phyloP scores from a whole-genome alignment of 2,888 invertebrate species.

The Ichneumoninae sp. region DNA sequence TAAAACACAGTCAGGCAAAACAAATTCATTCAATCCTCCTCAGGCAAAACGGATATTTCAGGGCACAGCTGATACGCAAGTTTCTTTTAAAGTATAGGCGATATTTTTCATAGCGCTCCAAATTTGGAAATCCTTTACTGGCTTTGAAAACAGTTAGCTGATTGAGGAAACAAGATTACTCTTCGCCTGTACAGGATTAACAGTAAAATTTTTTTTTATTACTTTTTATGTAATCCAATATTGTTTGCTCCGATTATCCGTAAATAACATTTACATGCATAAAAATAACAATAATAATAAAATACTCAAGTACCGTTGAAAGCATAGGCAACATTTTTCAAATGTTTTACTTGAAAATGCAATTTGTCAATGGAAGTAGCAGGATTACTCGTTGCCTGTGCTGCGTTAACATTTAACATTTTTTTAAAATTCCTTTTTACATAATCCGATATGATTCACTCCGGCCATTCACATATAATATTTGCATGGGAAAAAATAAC shows the following conservation, averaged over 20 bases:
- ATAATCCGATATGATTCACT: not conserved
- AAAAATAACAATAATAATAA: too few species aligned
- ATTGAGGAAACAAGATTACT: too few species aligned
- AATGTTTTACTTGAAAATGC: too few species aligned
- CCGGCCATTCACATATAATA: not conserved
- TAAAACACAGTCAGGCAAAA: constrained; percentile 3
- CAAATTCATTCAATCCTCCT: constrained; percentile 80
- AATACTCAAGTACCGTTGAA: too few species aligned
- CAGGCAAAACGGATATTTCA: not conserved
- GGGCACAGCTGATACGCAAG: not conserved
- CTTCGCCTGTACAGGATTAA: too few species aligned
- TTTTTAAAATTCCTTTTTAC: not conserved
- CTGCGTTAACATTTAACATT: too few species aligned
- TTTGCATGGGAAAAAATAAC: not conserved
- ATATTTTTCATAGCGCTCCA: not conserved
- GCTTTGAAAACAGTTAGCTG: too few species aligned
- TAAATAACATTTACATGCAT: not conserved
- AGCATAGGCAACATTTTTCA: too few species aligned
- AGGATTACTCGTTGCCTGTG: too few species aligned
- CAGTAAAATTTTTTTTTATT: not conserved
- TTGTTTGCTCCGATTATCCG: not conserved
- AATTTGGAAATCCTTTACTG: constrained; percentile 82
- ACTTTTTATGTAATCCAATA: not conserved
- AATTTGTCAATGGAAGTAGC: too few species aligned
- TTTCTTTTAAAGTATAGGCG: not conserved